phyloP scores from a whole-genome alignment of 92 coral and sea anemone species.

The Muricea muricata region DNA sequence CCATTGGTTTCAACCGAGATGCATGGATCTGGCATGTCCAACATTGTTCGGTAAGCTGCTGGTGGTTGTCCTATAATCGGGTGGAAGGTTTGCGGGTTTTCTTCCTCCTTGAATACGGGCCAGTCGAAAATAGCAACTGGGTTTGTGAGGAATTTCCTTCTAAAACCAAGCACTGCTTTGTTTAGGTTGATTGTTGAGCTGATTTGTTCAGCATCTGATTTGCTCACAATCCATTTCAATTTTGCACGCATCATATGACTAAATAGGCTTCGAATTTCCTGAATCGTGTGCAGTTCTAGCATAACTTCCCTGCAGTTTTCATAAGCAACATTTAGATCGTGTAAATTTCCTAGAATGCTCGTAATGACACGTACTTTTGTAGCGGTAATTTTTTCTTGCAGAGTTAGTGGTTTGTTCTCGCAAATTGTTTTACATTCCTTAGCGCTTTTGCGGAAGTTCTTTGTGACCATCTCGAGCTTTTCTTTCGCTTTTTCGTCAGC shows the following conservation, averaged over 20 bases:
- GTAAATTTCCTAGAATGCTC: not conserved
- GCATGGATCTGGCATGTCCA: not conserved
- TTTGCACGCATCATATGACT: not conserved
- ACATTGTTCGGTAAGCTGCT: not conserved
- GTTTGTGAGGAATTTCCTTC: not conserved
- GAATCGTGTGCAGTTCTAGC: not conserved
- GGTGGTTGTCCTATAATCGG: not conserved
- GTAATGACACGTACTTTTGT: not conserved
- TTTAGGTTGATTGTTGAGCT: not conserved
- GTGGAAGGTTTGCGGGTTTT: not conserved
- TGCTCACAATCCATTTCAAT: not conserved
- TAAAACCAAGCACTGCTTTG: not conserved
- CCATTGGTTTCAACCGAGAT: not conserved
- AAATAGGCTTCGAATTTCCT: not conserved
- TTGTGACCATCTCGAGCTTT: not conserved
- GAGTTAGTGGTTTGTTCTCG: not conserved
- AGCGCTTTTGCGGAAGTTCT: not conserved
- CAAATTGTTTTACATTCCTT: not conserved
- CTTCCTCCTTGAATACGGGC: not conserved
- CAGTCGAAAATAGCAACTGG: not conserved
- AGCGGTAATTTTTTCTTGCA: not conserved
- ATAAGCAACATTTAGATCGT: not conserved
- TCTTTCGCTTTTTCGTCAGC: not conserved
- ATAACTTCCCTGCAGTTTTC: not conserved
- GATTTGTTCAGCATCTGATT: not conserved